These are phyloP conservation scores for Panthera tigris DNA, from an alignment of 2,113 vertebrate species.

Conservation along the genomic window DNA sequence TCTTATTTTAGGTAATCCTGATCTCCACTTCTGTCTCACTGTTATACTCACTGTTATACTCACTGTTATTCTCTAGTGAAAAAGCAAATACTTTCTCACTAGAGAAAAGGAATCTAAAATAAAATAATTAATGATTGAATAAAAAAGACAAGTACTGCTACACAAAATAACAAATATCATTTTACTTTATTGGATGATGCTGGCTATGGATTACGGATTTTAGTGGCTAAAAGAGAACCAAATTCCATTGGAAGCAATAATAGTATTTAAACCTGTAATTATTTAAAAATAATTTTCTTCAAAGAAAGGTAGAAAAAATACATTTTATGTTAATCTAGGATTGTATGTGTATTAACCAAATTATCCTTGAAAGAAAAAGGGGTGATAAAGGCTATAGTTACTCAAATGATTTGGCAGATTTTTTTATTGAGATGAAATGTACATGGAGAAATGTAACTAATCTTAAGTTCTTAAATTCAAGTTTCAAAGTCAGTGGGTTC, in stretches of 20 bases:
- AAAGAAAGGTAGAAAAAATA: background rate
- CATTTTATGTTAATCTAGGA: background rate
- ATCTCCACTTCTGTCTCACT: background rate
- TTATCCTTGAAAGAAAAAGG: background rate
- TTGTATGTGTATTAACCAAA: background rate
- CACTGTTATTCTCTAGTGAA: too few species aligned
- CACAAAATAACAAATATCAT: background rate
- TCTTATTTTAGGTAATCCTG: background rate
- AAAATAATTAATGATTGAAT: background rate
- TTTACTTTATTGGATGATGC: conserved; percentile 6
- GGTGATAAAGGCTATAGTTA: background rate
- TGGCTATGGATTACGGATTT: background rate
- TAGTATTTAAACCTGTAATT: background rate
- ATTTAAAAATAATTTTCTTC: conserved; percentile 19
- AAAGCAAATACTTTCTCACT: background rate
- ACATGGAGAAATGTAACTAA: background rate
- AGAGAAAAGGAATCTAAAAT: background rate
- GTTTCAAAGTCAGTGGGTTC: background rate
- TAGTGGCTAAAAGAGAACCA: background rate
- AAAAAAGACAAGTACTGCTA: background rate
- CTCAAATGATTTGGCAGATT: background rate
- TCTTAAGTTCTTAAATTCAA: conserved; percentile 30
- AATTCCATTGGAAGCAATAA: background rate
- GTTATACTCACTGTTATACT: background rate
- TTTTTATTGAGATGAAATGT: background rate